These are phyloP conservation scores for Coremacera marginata DNA, from an alignment of 2,888 invertebrate genomes.

Conservation along the genomic window DNA sequence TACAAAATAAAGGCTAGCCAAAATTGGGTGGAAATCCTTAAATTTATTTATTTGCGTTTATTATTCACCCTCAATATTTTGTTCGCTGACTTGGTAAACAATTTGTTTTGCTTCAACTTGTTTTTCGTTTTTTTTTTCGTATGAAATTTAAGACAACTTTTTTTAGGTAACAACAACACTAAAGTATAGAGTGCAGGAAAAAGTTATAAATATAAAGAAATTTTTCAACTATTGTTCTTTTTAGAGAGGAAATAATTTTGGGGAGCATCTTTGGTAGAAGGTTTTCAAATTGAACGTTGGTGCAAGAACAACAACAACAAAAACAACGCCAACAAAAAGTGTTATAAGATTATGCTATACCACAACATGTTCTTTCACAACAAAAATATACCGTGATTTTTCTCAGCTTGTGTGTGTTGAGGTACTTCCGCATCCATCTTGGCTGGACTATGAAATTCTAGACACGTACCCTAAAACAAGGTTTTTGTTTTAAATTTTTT, in stretches of 20 bases:
- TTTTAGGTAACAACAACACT: background rate
- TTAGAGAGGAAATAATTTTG: background rate
- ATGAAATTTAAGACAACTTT: background rate
- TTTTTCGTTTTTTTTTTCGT: background rate
- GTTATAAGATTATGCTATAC: too few species aligned
- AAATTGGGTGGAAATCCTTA: background rate
- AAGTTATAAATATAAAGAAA: background rate
- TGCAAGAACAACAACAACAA: background rate
- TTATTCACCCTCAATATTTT: slow-evolving; percentile 16
- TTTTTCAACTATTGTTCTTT: background rate
- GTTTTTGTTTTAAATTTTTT: too few species aligned
- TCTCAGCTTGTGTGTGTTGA: background rate
- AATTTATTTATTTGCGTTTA: slow-evolving; percentile 21
- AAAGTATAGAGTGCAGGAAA: background rate
- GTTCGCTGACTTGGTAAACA: background rate
- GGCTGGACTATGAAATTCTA: background rate
- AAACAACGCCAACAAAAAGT: too few species aligned
- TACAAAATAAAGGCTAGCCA: background rate
- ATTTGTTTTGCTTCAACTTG: background rate
- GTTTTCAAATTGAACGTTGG: background rate
- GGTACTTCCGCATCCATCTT: background rate
- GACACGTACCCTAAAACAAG: background rate
- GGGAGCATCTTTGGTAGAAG: background rate
- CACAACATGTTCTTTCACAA: background rate
- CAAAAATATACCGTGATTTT: background rate